Base-by-base conservation (phyloP, 2,888 invertebrate species). In the Cyclophora albipunctata region DNA sequence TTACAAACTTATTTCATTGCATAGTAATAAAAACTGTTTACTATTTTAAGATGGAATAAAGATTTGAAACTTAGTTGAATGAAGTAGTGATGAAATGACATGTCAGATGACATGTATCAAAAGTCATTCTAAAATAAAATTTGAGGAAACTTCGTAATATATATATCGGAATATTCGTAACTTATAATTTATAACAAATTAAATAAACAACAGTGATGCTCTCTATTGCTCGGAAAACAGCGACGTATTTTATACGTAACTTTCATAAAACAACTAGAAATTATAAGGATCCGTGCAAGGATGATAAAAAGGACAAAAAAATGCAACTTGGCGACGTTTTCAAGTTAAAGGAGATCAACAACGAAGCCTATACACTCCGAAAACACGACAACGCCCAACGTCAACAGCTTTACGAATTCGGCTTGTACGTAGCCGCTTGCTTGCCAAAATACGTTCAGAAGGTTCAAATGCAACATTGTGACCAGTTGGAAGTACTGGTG, bases 381-480 rank as follows among this genome's bases (percentile, higher is more conserved):
- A 71, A 59, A 45, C 87, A 87, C 53, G 71, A 86, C 48, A 86
- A 84, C 45, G 45, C 46, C 0, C 64, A 55, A 45, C 73, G 87
- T 3, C 81, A 85, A 61, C 67, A 56, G 20, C 63, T 86, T 2
- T 86, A 87, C 48, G 82, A 86, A 47, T 87, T 84, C 47, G 87
- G 87, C 33, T 59, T 87, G 3, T 87, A 87, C 56, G 80, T 79
- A 0, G 87, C 83, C 2, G 74, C 80, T 3, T 87, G 86, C 55
- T 53, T 86, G 60, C 87, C 87, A 0, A 87, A 85, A 58, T 87
- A 66, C 53, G 84, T 87, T 2, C 87, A 87, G 55, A 80, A 79
- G 58, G 65, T 86, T 34, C 82, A 81, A 63, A 70, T 87, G 71
- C 83, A 84, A 48, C 81, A 82, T 50, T 75, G 63, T 0, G 87